Evolutionary conservation across 1,140 invertebrate species (phyloP).

Genomic region (Thaumatotibia leucotreta): DNA sequence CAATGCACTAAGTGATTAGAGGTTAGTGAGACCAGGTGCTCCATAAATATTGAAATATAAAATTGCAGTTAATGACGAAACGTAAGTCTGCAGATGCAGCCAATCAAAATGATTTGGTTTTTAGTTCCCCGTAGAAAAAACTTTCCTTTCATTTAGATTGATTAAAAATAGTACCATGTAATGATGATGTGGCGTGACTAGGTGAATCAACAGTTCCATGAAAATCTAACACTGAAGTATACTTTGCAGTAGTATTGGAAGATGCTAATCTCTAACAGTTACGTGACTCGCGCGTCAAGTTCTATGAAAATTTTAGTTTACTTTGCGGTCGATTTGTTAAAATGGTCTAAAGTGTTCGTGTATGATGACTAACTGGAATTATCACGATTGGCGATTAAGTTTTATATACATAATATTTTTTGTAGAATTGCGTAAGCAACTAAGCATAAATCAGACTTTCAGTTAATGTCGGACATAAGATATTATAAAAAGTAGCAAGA

Average conservation of each 20-base stretch:
- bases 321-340: neutral
- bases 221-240: constrained; percentile 1
- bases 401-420: too few relatives aligned
- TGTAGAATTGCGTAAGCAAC: too few relatives aligned
- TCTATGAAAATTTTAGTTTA: neutral
- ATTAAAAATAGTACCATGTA: constrained; percentile 6
- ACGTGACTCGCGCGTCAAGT: neutral
- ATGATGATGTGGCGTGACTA: neutral
- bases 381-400: neutral
- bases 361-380: neutral
- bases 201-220: constrained; percentile 6
- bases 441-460: too few relatives aligned
- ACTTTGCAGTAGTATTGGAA: constrained; percentile 5
- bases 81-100: neutral
- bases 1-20: neutral
- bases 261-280: neutral
- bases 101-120: neutral
- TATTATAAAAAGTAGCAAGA: too few relatives aligned
- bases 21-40: neutral
- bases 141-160: too few relatives aligned
- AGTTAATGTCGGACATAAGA: too few relatives aligned
- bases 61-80: neutral
- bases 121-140: neutral
- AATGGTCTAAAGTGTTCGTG: neutral
- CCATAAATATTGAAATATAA: neutral